Conservation (phyloP, 2,113 vertebrate genomes). For the Neomonachus schauinslandi region DNA sequence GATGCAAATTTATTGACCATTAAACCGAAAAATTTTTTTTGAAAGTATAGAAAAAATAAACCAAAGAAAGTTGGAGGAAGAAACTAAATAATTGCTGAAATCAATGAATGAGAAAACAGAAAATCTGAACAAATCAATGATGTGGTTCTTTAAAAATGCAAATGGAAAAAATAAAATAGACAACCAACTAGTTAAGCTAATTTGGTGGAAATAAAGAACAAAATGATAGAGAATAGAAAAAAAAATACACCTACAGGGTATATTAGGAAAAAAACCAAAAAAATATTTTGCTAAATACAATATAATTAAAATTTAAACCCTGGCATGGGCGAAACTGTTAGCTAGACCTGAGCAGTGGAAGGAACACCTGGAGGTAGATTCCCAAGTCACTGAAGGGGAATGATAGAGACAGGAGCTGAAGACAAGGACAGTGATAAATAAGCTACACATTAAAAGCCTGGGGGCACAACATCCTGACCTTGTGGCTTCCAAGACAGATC, state of each 20-base stretch:
- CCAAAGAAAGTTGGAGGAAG: background rate
- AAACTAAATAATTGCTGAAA: background rate
- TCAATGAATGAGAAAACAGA: background rate
- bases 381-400: background rate
- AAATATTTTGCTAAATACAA: background rate
- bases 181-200: background rate
- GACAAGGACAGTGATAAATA: background rate
- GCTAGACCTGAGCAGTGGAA: background rate
- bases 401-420: background rate
- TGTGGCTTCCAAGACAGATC: background rate
- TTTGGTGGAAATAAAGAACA: background rate
- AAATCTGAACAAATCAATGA: constrained; percentile 6
- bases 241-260: background rate
- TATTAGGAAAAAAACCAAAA: background rate
- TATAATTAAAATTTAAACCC: background rate
- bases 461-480: background rate
- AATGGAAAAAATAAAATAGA: background rate
- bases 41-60: background rate
- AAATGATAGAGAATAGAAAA: background rate
- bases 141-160: background rate
- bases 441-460: background rate
- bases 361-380: background rate
- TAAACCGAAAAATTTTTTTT: background rate
- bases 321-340: background rate
- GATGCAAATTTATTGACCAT: background rate